These are phyloP conservation scores for Oasisia sp. DNA, from an alignment of 2,888 invertebrate species.

Conservation along the genomic window DNA sequence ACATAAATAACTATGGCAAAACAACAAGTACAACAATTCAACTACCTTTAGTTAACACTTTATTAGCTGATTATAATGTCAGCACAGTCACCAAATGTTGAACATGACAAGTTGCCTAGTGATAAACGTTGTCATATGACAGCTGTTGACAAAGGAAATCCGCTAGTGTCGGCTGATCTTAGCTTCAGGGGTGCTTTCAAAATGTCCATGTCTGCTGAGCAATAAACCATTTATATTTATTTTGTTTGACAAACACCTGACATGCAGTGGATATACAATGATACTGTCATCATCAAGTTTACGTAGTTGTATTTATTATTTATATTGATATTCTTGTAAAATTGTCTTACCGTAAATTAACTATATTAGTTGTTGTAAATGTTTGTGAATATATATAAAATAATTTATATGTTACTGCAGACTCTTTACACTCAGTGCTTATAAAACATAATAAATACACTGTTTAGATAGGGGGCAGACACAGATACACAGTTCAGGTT, in stretches of 20 bases:
- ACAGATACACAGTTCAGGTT: no score
- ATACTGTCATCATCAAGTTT: not conserved
- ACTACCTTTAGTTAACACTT: not conserved
- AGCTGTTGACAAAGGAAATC: conserved; percentile 14
- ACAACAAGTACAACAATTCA: not conserved
- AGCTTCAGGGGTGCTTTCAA: not conserved
- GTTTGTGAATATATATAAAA: not conserved
- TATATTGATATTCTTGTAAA: not conserved
- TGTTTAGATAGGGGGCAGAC: no score
- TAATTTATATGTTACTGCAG: no score
- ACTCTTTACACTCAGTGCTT: no score
- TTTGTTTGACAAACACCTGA: not conserved
- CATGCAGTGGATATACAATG: not conserved
- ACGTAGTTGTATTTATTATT: not conserved
- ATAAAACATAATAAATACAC: no score
- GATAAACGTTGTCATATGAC: not conserved
- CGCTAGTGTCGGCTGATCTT: not conserved
- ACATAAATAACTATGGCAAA: not conserved
- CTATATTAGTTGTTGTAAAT: not conserved
- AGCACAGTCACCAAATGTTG: not conserved
- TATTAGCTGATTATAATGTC: not conserved
- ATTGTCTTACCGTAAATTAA: not conserved
- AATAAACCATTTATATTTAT: not conserved
- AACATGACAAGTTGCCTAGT: not conserved
- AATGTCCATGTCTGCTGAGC: not conserved